Percentiles rank a stretch among this genome's conserved stretches.
phyloP scores from a whole-genome alignment of 2,797 vertebrate species.

The Dryobates pubescens region DNA sequence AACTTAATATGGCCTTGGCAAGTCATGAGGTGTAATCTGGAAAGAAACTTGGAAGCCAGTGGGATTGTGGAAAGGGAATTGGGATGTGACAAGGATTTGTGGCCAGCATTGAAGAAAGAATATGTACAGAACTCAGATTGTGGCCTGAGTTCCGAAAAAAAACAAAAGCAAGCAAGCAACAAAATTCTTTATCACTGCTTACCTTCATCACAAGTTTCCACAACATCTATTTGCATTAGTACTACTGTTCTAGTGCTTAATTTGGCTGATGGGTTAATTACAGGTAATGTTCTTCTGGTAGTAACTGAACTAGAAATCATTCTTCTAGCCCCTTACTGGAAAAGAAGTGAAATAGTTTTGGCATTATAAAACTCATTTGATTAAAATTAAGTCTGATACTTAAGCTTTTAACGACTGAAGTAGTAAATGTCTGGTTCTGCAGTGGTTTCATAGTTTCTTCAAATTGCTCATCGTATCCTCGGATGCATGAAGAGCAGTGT shows the following conservation, averaged over 20 bases:
- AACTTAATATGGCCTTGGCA: slow-evolving; percentile 27
- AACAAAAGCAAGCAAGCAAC: background rate
- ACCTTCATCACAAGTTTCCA: background rate
- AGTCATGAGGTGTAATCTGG: slow-evolving; percentile 12
- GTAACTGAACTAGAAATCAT: background rate
- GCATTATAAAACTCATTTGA: background rate
- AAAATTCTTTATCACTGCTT: background rate
- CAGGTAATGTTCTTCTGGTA: background rate
- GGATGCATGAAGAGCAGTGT: no score
- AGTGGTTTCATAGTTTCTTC: background rate
- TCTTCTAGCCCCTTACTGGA: background rate
- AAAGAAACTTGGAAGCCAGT: background rate
- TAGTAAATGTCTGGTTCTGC: background rate
- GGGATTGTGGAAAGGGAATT: background rate
- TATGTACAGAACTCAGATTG: background rate
- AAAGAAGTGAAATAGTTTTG: background rate
- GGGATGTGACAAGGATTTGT: background rate
- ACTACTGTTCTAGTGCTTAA: background rate
- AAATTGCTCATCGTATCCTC: background rate
- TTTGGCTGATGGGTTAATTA: background rate
- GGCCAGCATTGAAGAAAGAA: accelerated
- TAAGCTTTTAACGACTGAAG: background rate
- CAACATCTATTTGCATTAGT: background rate
- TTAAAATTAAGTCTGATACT: background rate
- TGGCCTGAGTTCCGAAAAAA: background rate